These are phyloP conservation scores for Tryphoninae sp. DNA, from an alignment of 2,888 invertebrate genomes.

Conservation along the genomic window DNA sequence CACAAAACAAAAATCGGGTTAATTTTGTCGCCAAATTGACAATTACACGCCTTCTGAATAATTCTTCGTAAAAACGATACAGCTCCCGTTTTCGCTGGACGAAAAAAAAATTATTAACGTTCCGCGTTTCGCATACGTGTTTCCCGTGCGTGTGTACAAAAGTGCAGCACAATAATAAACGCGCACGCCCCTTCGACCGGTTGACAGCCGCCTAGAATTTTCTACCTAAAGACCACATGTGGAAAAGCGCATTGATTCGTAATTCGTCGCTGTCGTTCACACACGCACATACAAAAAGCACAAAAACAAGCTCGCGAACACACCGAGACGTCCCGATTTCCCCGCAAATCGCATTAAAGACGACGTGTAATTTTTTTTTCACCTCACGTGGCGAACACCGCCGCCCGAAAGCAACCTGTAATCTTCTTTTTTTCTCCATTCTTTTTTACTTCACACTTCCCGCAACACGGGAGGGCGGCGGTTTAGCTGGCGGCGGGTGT, in stretches of 20 bases:
- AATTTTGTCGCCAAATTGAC: background rate
- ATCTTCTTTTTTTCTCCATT: conserved; percentile 68
- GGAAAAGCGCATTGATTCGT: conserved; percentile 72
- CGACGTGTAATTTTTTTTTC: conserved; percentile 78
- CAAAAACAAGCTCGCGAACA: conserved; percentile 39
- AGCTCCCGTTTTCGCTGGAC: conserved; percentile 7
- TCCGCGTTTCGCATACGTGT: conserved; percentile 47
- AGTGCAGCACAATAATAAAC: conserved; percentile 65
- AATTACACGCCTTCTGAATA: conserved; percentile 10
- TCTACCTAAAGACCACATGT: conserved; percentile 47
- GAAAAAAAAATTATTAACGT: conserved; percentile 2
- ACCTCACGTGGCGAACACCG: conserved; percentile 63
- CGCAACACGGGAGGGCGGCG: conserved; percentile 57
- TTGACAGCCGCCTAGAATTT: conserved; percentile 65
- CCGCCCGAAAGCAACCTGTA: conserved; percentile 67
- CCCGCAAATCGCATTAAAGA: conserved; percentile 77
- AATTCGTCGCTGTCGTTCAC: conserved; percentile 71
- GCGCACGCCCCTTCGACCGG: conserved; percentile 45
- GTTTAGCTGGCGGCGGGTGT: conserved; percentile 60
- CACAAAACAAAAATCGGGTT: background rate
- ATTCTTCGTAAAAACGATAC: background rate
- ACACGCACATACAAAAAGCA: conserved; percentile 1
- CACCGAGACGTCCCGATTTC: conserved; percentile 59
- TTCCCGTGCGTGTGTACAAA: conserved; percentile 63
- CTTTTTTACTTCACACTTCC: conserved; percentile 40